Percentiles rank a stretch among this genome's conserved stretches.
These are phyloP conservation scores for Eucidaris tribuloides DNA, from an alignment of 35 echinoderm and acorn worm genomes.

Conservation along the genomic window DNA sequence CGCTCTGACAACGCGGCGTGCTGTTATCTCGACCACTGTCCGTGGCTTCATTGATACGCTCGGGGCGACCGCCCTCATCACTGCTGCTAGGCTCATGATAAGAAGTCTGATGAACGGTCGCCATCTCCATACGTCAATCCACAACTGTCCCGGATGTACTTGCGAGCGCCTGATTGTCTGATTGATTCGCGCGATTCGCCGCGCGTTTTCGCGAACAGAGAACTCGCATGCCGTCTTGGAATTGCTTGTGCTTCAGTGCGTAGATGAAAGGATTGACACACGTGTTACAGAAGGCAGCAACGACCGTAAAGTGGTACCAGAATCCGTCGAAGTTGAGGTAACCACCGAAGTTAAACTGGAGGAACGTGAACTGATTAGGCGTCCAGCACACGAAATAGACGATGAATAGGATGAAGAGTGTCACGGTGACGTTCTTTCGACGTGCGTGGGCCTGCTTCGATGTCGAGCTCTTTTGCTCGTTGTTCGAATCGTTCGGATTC, in stretches of 20 bases:
- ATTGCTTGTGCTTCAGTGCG: slow-evolving; percentile 79
- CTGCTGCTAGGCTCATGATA: background rate
- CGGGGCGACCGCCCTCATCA: background rate
- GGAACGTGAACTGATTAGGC: slow-evolving; percentile 85
- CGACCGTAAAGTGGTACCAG: slow-evolving; percentile 83
- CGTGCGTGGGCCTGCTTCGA: slow-evolving; percentile 30
- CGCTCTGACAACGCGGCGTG: too few relatives aligned
- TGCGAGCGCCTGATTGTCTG: background rate
- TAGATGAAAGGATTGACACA: slow-evolving; percentile 88
- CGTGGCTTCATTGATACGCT: too few relatives aligned
- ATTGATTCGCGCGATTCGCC: background rate
- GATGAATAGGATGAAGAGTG: slow-evolving; percentile 78
- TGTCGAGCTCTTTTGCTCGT: background rate
- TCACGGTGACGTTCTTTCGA: slow-evolving; percentile 75
- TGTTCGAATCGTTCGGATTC: background rate
- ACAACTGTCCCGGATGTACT: slow-evolving; percentile 31
- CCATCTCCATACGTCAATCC: slow-evolving; percentile 14
- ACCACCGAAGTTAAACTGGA: slow-evolving; percentile 81
- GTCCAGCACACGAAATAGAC: slow-evolving; percentile 82
- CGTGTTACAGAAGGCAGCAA: slow-evolving; percentile 76
- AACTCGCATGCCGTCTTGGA: slow-evolving; percentile 63
- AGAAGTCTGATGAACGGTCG: background rate
- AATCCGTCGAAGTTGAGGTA: slow-evolving; percentile 61
- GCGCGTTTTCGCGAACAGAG: background rate
- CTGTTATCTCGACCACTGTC: too few relatives aligned